A percentile compares a stretch with the other conserved stretches of the same genome.
phyloP scores from a whole-genome alignment of 2,888 invertebrate genomes.

The Sycophila texana region DNA sequence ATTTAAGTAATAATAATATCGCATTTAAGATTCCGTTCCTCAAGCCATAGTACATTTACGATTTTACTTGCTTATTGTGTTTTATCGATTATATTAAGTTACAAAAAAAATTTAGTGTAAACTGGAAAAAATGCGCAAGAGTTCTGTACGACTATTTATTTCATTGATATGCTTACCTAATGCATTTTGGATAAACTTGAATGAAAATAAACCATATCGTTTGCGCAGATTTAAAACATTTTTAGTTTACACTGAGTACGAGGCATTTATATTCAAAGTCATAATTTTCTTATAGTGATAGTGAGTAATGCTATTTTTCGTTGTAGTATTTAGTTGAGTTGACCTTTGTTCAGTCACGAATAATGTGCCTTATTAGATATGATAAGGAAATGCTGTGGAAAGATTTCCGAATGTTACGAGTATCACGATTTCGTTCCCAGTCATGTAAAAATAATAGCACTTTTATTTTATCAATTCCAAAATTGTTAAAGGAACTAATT shows the following conservation, averaged over 20 bases:
- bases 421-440: constrained; percentile 9
- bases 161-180: constrained; percentile 4
- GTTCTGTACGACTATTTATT: constrained; percentile 32
- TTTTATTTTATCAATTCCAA: not conserved
- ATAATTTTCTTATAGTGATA: constrained; percentile 30
- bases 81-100: constrained; percentile 21
- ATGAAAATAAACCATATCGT: constrained; percentile 23
- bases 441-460: not conserved
- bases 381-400: constrained; percentile 54
- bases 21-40: constrained; percentile 51
- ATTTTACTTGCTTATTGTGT: constrained; percentile 23
- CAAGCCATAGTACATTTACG: constrained; percentile 40
- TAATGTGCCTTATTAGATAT: constrained; percentile 62
- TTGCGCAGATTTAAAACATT: constrained; percentile 19
- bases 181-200: no score
- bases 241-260: constrained; percentile 44
- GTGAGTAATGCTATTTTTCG: constrained; percentile 30
- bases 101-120: constrained; percentile 44
- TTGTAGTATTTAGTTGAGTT: constrained; percentile 36
- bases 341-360: constrained; percentile 58
- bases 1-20: constrained; percentile 44
- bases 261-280: constrained; percentile 43
- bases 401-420: constrained; percentile 52
- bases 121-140: constrained; percentile 20
- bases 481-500: not conserved